These are phyloP conservation scores for Ammodytes dubius DNA, from an alignment of 2,113 vertebrate species.

Conservation along the genomic window DNA sequence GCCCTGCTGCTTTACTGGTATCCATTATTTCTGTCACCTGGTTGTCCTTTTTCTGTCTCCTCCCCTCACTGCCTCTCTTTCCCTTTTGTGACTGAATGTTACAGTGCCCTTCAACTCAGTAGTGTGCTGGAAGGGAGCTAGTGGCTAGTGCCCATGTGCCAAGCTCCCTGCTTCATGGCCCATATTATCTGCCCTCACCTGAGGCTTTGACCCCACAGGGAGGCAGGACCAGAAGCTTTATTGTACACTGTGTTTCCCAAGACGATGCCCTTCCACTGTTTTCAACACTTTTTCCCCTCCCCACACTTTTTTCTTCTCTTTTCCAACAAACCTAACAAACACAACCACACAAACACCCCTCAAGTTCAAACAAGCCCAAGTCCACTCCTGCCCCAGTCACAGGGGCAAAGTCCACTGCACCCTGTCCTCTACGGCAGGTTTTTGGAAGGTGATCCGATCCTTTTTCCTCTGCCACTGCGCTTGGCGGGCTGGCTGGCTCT, in stretches of 20 bases:
- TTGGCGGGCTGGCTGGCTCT: constrained; percentile 78
- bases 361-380: constrained; percentile 61
- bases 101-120: constrained; percentile 76
- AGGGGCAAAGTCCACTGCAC: constrained; percentile 71
- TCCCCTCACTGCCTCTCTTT: constrained; percentile 40
- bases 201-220: constrained; percentile 64
- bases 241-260: constrained; percentile 44
- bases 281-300: neutral
- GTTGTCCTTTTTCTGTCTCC: constrained; percentile 64
- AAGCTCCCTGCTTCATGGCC: constrained; percentile 69
- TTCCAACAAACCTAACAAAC: constrained; percentile 35
- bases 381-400: constrained; percentile 55
- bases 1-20: constrained; percentile 79
- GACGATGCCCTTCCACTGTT: constrained; percentile 57
- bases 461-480: constrained; percentile 74
- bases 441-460: constrained; percentile 86
- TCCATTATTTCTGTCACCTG: constrained; percentile 78
- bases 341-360: constrained; percentile 48
- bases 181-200: constrained; percentile 73
- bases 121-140: constrained; percentile 66
- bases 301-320: neutral
- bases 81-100: constrained; percentile 60
- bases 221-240: constrained; percentile 58
- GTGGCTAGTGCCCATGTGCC: constrained; percentile 69
- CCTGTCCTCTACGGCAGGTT: constrained; percentile 75